These are phyloP conservation scores for Cygnus atratus DNA, from an alignment of 2,113 vertebrate species.

Conservation along the genomic window DNA sequence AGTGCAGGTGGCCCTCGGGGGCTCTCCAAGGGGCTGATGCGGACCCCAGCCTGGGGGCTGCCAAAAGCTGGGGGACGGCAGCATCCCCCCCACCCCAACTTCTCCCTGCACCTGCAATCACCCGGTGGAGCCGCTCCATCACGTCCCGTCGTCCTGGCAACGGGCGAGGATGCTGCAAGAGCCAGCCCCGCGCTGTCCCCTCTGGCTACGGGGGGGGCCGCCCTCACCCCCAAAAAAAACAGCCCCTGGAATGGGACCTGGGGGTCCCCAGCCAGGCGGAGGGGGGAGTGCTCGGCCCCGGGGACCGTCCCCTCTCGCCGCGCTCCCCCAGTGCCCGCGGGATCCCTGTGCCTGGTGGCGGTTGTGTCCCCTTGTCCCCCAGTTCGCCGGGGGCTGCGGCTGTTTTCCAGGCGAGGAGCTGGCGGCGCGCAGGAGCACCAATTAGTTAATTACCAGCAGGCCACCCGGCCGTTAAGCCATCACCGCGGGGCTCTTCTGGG, in stretches of 20 bases:
- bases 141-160: constrained; percentile 55
- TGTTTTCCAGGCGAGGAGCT: neutral
- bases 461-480: neutral
- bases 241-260: rapidly evolving
- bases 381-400: neutral
- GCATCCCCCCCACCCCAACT: rapidly evolving
- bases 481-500: neutral
- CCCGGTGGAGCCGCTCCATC: neutral
- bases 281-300: neutral
- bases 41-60: rapidly evolving
- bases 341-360: rapidly evolving
- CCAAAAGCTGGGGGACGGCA: too few species aligned
- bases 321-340: rapidly evolving
- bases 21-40: rapidly evolving
- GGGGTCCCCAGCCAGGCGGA: neutral
- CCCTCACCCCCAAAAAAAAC: neutral
- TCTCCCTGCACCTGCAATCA: neutral
- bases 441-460: neutral
- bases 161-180: constrained; percentile 1
- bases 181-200: neutral
- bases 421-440: neutral
- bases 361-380: neutral
- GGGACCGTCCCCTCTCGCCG: rapidly evolving
- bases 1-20: rapidly evolving
- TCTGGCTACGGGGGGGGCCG: neutral